Percentiles rank a stretch among this genome's conserved stretches.
Conservation (phyloP, 2,888 invertebrate genomes). For the Aplocera efformata region DNA sequence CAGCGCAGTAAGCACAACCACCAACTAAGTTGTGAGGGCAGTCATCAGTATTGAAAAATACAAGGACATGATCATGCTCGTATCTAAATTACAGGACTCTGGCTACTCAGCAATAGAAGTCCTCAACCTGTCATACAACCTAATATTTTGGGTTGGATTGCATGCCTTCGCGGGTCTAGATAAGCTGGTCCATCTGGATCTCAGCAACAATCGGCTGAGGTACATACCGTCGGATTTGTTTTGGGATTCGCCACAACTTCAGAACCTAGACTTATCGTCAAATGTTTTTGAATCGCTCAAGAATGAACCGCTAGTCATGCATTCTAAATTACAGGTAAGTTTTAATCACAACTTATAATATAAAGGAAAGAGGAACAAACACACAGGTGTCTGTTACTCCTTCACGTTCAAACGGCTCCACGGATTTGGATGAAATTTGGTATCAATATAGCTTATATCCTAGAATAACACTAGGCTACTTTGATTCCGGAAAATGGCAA, state of each 20-base stretch:
- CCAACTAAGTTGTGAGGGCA: too few species aligned
- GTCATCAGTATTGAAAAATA: too few species aligned
- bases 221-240: constrained; percentile 78
- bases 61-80: too few species aligned
- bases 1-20: too few species aligned
- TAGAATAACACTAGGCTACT: too few species aligned
- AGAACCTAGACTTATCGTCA: constrained; percentile 79
- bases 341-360: too few species aligned
- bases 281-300: constrained; percentile 81
- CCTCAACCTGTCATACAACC: constrained; percentile 80
- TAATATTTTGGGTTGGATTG: constrained; percentile 81
- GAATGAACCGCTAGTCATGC: constrained; percentile 79
- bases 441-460: too few species aligned
- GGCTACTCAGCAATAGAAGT: constrained; percentile 70
- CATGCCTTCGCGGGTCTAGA: constrained; percentile 80
- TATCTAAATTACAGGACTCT: constrained; percentile 55
- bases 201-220: constrained; percentile 82
- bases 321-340: constrained; percentile 71
- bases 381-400: too few species aligned
- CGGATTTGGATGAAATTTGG: too few species aligned
- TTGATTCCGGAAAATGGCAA: too few species aligned
- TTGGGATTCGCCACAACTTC: constrained; percentile 74
- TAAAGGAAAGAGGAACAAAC: too few species aligned
- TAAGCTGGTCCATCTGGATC: constrained; percentile 74
- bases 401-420: too few species aligned